Conservation (phyloP, 64 coral and sea anemone species). For the Pocillopora verrucosa region DNA sequence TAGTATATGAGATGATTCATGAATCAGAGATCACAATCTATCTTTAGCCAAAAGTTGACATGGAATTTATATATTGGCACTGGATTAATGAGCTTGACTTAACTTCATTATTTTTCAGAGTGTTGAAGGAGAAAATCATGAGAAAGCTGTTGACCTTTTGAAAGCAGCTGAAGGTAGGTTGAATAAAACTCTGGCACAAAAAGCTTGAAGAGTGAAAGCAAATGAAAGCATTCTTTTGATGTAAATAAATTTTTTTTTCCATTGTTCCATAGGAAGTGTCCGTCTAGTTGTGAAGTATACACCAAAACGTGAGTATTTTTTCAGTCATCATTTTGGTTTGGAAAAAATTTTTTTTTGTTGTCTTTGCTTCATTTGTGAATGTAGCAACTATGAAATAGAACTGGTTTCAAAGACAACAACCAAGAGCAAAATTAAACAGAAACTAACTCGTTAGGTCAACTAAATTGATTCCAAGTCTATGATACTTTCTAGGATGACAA, state of each 20-base stretch:
- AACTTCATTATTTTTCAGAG: conserved; percentile 65
- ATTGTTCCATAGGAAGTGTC: conserved; percentile 77
- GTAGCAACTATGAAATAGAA: too few relatives aligned
- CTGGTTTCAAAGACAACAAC: too few relatives aligned
- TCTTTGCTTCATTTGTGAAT: background rate
- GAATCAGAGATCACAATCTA: too few relatives aligned
- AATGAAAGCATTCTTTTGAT: too few relatives aligned
- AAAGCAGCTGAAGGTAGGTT: conserved; percentile 94
- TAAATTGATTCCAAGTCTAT: too few relatives aligned
- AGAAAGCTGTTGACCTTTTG: conserved; percentile 95
- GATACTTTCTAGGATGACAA: background rate
- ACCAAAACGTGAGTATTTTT: conserved; percentile 87
- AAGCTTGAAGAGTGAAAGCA: too few relatives aligned
- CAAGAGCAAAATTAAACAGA: too few relatives aligned
- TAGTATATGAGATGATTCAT: too few relatives aligned
- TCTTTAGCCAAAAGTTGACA: too few relatives aligned
- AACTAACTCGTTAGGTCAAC: too few relatives aligned
- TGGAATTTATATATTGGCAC: too few relatives aligned
- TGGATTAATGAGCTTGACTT: too few relatives aligned
- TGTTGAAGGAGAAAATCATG: conserved; percentile 99
- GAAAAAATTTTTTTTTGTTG: background rate
- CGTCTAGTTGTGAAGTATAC: conserved; percentile 97
- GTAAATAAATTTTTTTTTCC: background rate
- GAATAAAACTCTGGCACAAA: background rate
- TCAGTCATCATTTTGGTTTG: background rate